Evolutionary conservation across 2,888 invertebrate genomes (phyloP), one percentile per base, ranked within the genome.

Genomic region (Pantelozetes paolii): DNA sequence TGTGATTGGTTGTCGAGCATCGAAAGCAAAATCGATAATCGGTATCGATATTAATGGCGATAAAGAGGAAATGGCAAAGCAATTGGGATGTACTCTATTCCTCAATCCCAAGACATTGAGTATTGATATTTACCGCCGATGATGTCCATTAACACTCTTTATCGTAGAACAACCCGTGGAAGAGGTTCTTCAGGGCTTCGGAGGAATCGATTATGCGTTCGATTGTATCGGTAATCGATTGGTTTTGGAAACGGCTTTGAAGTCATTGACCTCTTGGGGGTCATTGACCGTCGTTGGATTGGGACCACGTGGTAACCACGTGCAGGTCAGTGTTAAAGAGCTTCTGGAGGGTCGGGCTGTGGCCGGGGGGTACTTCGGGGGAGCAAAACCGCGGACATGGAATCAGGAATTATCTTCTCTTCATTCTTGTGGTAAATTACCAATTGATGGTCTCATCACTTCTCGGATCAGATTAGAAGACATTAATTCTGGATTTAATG

Each of bases 201-300:
- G 77, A 0, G 77, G 77, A n/a, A 74, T 74, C 13, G 76, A 77
- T n/a, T 77, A 73, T 45, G 71, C 76, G 18, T 75, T 77, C 32
- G 77, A 76, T 13, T 76, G 76, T 18, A 72, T 76, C 32, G 77
- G 77, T 28, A 26, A 30, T 26, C 73, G 42, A 36, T 15, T 26
- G 11, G 36, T 64, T 26, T 20, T 73, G 26, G 23, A 73, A n/a
- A 9, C n/a, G 1, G 73, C 64, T 2, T 1, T 40, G 8, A 67
- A 67, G 5, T 50, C 50, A 48, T 28, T 48, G 13, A 9, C 50
- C 18, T 30, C 45, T 2, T 72, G 30, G 42, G 70, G 69, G 2
- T 48, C 73, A 23, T 42, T 73, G 9, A 18, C n/a, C 1, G n/a
- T 73, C 13, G 40, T 74, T 11, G 70, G 69, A 15, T 28, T 67